phyloP scores from a whole-genome alignment of 2,113 vertebrate genomes.

The Tragulus kanchil region DNA sequence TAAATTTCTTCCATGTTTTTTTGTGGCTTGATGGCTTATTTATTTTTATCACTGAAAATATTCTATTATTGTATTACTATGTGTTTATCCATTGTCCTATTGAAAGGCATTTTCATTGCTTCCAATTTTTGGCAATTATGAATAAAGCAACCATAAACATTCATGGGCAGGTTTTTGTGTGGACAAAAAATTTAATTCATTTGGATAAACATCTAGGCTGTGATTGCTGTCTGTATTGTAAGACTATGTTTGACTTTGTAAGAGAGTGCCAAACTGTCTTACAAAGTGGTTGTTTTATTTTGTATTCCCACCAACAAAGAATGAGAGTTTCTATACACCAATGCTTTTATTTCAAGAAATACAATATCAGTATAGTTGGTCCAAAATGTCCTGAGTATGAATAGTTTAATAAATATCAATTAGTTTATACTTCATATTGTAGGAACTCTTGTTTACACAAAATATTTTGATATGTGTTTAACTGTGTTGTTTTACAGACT shows the following conservation, averaged over 20 bases:
- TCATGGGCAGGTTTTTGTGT: neutral
- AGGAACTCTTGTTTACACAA: neutral
- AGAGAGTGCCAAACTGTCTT: neutral
- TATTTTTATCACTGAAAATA: neutral
- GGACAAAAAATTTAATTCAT: neutral
- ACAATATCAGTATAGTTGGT: neutral
- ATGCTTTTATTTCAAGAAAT: constrained; percentile 42
- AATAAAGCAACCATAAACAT: neutral
- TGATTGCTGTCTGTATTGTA: neutral
- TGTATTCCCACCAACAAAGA: neutral
- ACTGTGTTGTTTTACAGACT: neutral
- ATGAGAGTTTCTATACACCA: neutral
- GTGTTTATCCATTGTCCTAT: neutral
- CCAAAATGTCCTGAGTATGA: neutral
- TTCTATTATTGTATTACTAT: neutral
- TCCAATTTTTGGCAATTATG: neutral
- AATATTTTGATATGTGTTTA: neutral
- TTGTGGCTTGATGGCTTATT: neutral
- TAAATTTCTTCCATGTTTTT: neutral
- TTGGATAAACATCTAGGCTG: neutral
- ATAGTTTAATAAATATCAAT: neutral
- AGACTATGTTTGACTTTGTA: neutral
- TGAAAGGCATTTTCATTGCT: neutral
- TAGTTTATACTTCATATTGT: neutral
- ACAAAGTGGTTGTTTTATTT: neutral